phyloP scores from a whole-genome alignment of 2,113 vertebrate species.

The Mixornis gularis region DNA sequence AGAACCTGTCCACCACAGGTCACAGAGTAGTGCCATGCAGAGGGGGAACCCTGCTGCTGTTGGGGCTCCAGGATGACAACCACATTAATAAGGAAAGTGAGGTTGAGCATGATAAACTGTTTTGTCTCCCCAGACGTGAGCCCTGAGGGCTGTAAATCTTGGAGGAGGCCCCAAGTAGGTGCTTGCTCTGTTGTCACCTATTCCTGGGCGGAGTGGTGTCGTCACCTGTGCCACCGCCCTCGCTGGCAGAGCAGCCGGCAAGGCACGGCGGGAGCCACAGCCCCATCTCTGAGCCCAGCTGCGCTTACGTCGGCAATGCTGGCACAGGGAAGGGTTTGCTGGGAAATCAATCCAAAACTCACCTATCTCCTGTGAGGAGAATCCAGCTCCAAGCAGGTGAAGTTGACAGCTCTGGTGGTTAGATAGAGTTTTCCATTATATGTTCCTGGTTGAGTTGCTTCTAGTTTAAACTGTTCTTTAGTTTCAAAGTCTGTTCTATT shows the following conservation, averaged over 20 bases:
- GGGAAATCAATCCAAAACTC: neutral
- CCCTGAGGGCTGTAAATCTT: neutral
- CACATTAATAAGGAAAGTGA: accelerated
- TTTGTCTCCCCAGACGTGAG: neutral
- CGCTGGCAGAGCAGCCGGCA: neutral
- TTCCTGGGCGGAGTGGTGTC: neutral
- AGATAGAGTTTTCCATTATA: neutral
- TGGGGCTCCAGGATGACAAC: neutral
- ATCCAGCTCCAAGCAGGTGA: neutral
- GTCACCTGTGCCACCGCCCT: neutral
- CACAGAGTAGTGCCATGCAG: accelerated
- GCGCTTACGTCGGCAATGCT: accelerated
- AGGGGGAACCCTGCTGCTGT: neutral
- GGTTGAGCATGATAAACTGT: neutral
- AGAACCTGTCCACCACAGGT: neutral
- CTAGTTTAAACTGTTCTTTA: neutral
- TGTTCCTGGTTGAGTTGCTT: neutral
- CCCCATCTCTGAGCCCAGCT: accelerated
- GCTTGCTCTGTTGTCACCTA: neutral
- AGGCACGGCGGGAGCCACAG: accelerated
- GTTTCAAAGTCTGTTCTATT: neutral
- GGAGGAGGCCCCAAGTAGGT: neutral
- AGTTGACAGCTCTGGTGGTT: neutral
- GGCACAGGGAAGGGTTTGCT: neutral
- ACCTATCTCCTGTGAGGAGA: neutral